Base-by-base conservation (phyloP, 1,140 invertebrate species). In the Chymomyza costata region DNA sequence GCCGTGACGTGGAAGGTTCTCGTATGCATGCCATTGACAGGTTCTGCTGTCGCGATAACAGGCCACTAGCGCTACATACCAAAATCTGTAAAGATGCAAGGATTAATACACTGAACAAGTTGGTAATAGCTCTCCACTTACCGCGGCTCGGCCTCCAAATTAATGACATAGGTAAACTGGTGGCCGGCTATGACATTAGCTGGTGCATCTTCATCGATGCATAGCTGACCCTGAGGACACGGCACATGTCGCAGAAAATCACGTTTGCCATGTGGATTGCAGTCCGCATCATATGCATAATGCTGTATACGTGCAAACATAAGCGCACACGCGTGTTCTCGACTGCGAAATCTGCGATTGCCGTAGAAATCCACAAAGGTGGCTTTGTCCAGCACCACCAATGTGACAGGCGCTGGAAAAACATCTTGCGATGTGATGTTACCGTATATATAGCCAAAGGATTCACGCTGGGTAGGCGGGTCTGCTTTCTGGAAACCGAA, bases 401-500 rank as follows among this genome's bases (percentile, higher is more conserved):
- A 90, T 10, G 94, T 96, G 8, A 94, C 89, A n/a, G 91, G 89
- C 62, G 88, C 88, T 43, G 89, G 88, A 55, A 91, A 90, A 47
- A 90, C 86, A 15, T 87, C 86, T 1, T 92, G 84, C 0, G 93
- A 90, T 15, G 95, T 96, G 17, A 98, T 91, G 87, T 98, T 98
- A 11, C 96, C 97, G 86, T 96, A 98, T 66, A 98, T 96, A 85
- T 95, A 98, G 18, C 97, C 97, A 86, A 93, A 92, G 51, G 95
- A 95, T 58, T 93, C 91, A 90, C 69, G 91, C 88, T 62, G 92
- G 89, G 84, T 94, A 90, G 69, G 74, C 0, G 90, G 89, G 85
- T 97, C 94, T n/a, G 96, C 97, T 86, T 98, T 97, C 87, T 98
- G 95, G 86, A 98, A 96, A 47, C 96, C 97, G 86, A 98, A 99